Percentiles rank a stretch among this genome's conserved stretches.
Conservation (phyloP, 2,888 invertebrate genomes). For the Caenorhabditis imperialis region DNA sequence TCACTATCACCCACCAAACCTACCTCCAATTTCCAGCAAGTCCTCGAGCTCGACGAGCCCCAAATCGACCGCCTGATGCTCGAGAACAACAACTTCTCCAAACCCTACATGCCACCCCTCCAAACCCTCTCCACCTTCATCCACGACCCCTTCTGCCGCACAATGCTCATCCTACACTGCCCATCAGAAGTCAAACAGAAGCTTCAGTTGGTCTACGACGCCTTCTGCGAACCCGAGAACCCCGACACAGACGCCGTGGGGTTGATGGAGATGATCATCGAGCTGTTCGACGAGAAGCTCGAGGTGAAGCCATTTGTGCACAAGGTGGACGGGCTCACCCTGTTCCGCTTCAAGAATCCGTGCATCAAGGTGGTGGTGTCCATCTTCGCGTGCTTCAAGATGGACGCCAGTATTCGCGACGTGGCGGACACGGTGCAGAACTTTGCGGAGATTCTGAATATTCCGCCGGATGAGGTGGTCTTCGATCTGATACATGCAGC, state of each 20-base stretch:
- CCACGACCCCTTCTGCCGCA: conserved; percentile 18
- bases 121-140: conserved; percentile 12
- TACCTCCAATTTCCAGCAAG: too few species aligned
- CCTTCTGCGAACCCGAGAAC: conserved; percentile 4
- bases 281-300: conserved; percentile 3
- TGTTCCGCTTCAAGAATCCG: conserved; percentile 30
- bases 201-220: not conserved
- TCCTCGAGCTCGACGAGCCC: conserved; percentile 3
- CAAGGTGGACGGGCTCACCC: conserved; percentile 6
- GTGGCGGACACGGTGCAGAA: conserved; percentile 25
- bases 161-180: not conserved
- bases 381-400: conserved; percentile 36
- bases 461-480: conserved; percentile 15
- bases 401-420: conserved; percentile 10
- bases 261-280: conserved; percentile 18
- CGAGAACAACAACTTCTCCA: not conserved
- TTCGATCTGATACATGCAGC: conserved; percentile 36
- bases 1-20: too few species aligned
- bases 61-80: conserved; percentile 10
- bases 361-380: conserved; percentile 26
- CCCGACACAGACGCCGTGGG: conserved; percentile 1
- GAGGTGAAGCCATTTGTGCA: conserved; percentile 8
- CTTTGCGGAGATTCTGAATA: conserved; percentile 22
- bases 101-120: conserved; percentile 7
- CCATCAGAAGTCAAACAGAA: not conserved